Evolutionary conservation across 2,113 vertebrate species (phyloP).

Genomic region (Prochilodus magdalenae): DNA sequence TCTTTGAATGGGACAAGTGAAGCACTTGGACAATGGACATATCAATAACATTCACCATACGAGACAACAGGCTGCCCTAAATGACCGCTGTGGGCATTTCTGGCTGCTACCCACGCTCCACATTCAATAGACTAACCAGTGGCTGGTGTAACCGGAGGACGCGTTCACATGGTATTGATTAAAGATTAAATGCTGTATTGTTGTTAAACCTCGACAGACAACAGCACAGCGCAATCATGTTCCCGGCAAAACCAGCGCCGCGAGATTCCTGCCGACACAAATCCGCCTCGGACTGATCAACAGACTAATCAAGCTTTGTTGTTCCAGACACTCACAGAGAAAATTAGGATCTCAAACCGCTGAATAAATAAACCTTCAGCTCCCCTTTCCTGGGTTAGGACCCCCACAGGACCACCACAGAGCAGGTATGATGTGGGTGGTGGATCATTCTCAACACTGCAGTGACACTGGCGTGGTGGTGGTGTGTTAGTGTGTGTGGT

Average conservation of each 20-base stretch:
- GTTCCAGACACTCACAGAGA: not conserved
- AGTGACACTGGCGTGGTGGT: no score
- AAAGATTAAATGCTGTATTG: not conserved
- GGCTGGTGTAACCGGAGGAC: not conserved
- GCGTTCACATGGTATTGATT: not conserved
- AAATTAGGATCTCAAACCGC: not conserved
- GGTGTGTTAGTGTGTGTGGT: no score
- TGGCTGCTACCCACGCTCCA: slow-evolving; percentile 2
- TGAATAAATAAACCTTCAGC: not conserved
- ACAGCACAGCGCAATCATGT: not conserved
- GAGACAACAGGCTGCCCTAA: not conserved
- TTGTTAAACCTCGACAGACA: not conserved
- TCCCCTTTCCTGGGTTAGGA: no score
- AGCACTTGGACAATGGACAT: not conserved
- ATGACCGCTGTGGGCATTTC: not conserved
- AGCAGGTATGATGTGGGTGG: no score
- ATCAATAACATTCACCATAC: not conserved
- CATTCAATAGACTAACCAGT: not conserved
- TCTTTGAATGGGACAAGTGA: not conserved
- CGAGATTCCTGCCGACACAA: not conserved
- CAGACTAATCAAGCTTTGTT: not conserved
- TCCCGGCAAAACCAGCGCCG: not conserved
- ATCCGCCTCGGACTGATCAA: not conserved
- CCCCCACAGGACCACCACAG: no score
- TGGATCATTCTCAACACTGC: no score